Conservation (phyloP, 2,113 vertebrate genomes). For the Phylloscopus trochiloides region DNA sequence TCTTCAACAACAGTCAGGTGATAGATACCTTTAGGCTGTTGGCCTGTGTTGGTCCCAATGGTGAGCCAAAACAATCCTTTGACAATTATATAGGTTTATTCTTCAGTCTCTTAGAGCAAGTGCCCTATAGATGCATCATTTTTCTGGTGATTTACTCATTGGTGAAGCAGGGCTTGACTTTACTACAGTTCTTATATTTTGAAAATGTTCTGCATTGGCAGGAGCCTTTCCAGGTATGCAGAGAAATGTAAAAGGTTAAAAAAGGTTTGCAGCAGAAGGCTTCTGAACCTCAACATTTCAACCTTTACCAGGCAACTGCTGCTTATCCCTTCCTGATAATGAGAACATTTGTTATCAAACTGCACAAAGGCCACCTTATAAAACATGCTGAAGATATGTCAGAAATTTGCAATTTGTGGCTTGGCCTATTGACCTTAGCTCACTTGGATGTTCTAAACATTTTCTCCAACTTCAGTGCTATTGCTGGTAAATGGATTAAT, state of each 20-base stretch:
- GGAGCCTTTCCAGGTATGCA: not conserved
- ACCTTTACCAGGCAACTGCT: not conserved
- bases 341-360: not conserved
- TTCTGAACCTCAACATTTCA: not conserved
- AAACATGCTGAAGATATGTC: not conserved
- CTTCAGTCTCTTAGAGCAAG: not conserved
- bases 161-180: not conserved
- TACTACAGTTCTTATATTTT: not conserved
- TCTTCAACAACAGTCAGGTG: not conserved
- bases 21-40: not conserved
- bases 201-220: not conserved
- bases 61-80: not conserved
- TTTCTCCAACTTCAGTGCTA: not conserved
- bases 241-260: not conserved
- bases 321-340: not conserved
- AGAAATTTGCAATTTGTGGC: constrained; percentile 6
- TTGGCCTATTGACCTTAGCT: not conserved
- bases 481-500: not conserved
- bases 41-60: not conserved
- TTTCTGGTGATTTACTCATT: not conserved
- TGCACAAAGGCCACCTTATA: not conserved
- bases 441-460: not conserved
- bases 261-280: not conserved
- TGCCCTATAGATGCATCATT: not conserved
- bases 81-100: not conserved